Conservation (phyloP, 2,113 vertebrate genomes). For the Edolisoma coerulescens region DNA sequence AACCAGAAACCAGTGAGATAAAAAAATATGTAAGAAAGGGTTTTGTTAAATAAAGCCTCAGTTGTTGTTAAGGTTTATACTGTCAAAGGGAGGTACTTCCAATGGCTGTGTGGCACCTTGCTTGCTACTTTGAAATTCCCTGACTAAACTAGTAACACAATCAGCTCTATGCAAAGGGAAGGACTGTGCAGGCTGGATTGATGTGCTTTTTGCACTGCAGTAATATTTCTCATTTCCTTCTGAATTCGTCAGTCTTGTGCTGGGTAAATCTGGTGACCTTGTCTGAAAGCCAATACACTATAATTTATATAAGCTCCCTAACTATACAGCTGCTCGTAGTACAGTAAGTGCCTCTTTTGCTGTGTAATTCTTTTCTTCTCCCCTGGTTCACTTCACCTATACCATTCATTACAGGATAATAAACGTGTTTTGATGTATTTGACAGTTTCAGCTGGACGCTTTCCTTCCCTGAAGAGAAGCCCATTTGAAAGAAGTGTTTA, state of each 20-base stretch:
- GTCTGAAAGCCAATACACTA: background rate
- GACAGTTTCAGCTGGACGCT: background rate
- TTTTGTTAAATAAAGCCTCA: background rate
- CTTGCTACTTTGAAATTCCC: background rate
- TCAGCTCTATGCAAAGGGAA: background rate
- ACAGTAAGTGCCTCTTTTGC: background rate
- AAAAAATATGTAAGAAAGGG: background rate
- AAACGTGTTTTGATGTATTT: background rate
- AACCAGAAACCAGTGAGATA: background rate
- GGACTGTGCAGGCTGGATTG: background rate
- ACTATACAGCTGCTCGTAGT: background rate
- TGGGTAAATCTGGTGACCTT: background rate
- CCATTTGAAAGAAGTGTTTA: background rate
- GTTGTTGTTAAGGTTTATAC: background rate
- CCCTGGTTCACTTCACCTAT: background rate
- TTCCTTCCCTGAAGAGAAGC: background rate
- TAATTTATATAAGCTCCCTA: background rate
- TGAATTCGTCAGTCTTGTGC: background rate
- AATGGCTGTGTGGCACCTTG: background rate
- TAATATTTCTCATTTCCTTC: constrained; percentile 4
- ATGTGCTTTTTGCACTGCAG: background rate
- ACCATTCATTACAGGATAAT: background rate
- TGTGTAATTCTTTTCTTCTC: background rate
- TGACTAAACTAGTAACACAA: background rate
- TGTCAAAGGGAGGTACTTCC: background rate